Evolutionary conservation across 2,113 vertebrate genomes (phyloP), one percentile per base, ranked within the genome.

Genomic region (Otocyon megalotis): DNA sequence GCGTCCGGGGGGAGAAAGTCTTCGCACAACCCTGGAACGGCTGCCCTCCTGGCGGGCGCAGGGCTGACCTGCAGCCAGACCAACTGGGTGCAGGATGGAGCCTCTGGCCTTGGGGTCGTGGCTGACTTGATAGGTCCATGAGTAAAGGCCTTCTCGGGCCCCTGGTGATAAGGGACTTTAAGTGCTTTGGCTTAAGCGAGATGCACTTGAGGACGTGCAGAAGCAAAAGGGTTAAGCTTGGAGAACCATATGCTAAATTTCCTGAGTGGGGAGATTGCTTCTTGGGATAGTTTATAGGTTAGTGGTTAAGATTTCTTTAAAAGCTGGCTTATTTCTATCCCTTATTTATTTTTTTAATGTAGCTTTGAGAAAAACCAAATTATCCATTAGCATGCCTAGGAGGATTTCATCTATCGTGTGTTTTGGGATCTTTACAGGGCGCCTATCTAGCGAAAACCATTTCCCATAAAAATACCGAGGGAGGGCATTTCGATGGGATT

Each of bases 331-430:
- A 96, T 96, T 97, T 96, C 90, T 96, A 90, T 88, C 58, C 80
- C 37, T 89, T 82, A 84, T 77, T 93, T 74, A 77, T 87, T 89
- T 97, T 88, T 96, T 58, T n/a, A 0, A 7, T 77, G 97, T 85
- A 94, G 82, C 93, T 96, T 92, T 96, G 93, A 97, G 96, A 96
- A 98, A 96, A 98, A 72, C 90, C 94, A 83, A 84, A 95, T 90
- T 96, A 96, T 77, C 19, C 85, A 7, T 58, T 93, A 94, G 96
- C 93, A 67, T 0, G 28, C 96, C 91, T 86, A 81, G 85, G 8
- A 37, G 85, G 87, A 83, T 97, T 97, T 96, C 69, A 71, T 88
- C 96, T 60, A 28, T 85, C 90, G 35, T 28, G 26, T 54, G 97
- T 88, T 62, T 94, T 3, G 14, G 96, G 87, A 95, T 93, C 90